These are phyloP conservation scores for Gallinago nigripennis DNA, from an alignment of 2,797 vertebrate species.

Conservation along the genomic window DNA sequence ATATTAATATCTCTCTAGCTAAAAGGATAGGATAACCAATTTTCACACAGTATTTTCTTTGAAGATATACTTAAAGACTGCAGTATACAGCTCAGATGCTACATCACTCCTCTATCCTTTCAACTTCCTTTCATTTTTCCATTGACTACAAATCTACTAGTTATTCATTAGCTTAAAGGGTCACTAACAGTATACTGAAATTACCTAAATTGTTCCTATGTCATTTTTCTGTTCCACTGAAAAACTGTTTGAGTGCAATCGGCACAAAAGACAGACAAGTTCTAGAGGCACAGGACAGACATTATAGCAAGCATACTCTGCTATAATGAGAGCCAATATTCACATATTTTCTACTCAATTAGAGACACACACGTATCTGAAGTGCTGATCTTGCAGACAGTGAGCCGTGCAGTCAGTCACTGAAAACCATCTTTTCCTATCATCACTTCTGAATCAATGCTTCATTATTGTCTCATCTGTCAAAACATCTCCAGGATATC, in stretches of 20 bases:
- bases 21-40: background rate
- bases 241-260: accelerated
- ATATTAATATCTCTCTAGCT: background rate
- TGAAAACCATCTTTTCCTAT: background rate
- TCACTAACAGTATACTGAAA: background rate
- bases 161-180: background rate
- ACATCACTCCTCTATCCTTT: background rate
- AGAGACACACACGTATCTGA: background rate
- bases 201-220: background rate
- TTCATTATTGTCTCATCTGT: background rate
- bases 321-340: background rate
- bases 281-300: background rate
- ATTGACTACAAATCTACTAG: background rate
- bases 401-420: background rate
- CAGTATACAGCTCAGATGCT: background rate
- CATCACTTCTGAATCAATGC: background rate
- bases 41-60: background rate
- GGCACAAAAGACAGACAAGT: background rate
- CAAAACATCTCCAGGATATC: background rate
- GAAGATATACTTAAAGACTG: background rate
- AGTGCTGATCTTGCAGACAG: background rate
- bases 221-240: background rate
- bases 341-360: background rate
- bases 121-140: background rate
- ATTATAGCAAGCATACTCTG: background rate